These are phyloP conservation scores for Sebastes flavidus DNA, from an alignment of 2,797 vertebrate species.

Conservation along the genomic window DNA sequence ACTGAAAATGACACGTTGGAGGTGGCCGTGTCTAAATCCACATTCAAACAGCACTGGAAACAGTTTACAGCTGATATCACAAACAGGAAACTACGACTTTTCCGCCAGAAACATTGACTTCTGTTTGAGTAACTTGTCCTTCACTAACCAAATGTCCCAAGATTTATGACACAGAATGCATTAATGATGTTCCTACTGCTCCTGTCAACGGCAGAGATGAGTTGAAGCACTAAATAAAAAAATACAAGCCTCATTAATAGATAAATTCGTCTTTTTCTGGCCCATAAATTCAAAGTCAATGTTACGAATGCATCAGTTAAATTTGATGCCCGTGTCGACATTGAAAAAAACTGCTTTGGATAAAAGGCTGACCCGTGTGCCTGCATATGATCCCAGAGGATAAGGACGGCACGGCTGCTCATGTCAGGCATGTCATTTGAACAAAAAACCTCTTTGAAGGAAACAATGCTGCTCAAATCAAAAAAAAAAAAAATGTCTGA, in stretches of 20 bases:
- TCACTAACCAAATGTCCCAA: background rate
- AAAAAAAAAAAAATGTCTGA: background rate
- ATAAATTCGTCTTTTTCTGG: background rate
- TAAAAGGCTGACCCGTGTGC: background rate
- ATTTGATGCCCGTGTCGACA: background rate
- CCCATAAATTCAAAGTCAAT: background rate
- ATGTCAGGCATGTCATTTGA: background rate
- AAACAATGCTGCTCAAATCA: background rate
- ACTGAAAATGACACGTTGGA: slow-evolving; percentile 55
- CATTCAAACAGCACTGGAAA: slow-evolving; percentile 28
- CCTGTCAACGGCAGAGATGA: background rate
- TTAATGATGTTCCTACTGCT: background rate
- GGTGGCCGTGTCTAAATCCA: slow-evolving; percentile 34
- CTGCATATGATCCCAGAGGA: background rate
- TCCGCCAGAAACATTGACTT: background rate
- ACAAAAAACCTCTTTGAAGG: background rate
- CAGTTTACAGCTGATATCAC: slow-evolving; percentile 3
- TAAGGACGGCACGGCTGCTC: background rate
- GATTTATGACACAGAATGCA: slow-evolving; percentile 3
- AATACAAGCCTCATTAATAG: background rate
- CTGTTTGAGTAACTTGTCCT: background rate
- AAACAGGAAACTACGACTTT: background rate
- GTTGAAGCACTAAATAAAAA: background rate
- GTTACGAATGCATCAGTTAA: background rate
- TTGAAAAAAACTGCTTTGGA: background rate